Evolutionary conservation across 1,140 invertebrate species (phyloP).

Genomic region (Teleogryllus occipitalis): DNA sequence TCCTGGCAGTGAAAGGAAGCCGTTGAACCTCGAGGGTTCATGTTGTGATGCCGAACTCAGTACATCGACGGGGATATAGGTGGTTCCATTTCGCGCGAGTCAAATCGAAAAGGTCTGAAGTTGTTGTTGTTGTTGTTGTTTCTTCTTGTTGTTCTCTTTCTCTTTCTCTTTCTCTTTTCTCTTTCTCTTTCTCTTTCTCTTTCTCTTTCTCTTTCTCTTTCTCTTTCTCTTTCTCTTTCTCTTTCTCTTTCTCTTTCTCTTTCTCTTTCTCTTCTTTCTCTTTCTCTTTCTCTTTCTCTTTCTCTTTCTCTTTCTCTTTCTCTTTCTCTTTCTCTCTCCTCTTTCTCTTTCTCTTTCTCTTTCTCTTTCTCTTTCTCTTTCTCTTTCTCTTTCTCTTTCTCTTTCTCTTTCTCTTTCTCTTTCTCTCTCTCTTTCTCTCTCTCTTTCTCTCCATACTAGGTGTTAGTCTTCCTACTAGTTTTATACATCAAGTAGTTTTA

Average conservation of each 20-base stretch:
- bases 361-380: background rate
- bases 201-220: background rate
- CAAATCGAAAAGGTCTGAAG: too few species aligned
- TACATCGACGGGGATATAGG: too few species aligned
- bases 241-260: background rate
- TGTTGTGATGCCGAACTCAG: too few species aligned
- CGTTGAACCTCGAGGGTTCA: too few species aligned
- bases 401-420: background rate
- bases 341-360: background rate
- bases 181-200: background rate
- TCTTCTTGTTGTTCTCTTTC: too few species aligned
- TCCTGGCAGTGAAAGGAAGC: too few species aligned
- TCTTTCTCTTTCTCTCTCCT: background rate
- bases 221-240: background rate
- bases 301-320: background rate
- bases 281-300: background rate
- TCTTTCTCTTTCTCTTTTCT: background rate
- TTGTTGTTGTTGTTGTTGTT: background rate
- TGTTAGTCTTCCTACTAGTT: background rate
- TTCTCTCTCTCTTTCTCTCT: background rate
- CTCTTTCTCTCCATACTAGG: background rate
- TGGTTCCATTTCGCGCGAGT: too few species aligned
- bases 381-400: background rate
- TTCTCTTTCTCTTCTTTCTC: background rate
- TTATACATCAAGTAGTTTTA: background rate